These are phyloP conservation scores for Lepidotrigona ventralis DNA, from an alignment of 1,140 invertebrate genomes.

Conservation along the genomic window DNA sequence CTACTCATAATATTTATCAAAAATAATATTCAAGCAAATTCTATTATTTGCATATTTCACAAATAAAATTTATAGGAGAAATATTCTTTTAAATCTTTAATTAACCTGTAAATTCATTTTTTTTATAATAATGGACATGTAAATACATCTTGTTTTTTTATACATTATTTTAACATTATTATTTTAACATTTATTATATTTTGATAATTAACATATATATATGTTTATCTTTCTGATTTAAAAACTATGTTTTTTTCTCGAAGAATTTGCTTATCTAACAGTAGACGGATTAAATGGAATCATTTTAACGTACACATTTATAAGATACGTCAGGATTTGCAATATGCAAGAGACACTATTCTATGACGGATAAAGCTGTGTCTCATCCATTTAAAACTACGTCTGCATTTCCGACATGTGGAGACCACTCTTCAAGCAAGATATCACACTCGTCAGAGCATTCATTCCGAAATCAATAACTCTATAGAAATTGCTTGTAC, in stretches of 20 bases:
- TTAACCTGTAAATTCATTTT: background rate
- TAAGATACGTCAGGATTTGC: background rate
- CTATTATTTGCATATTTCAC: background rate
- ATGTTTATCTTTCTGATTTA: background rate
- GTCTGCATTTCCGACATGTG: conserved; percentile 12
- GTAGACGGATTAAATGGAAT: background rate
- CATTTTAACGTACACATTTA: background rate
- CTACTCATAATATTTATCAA: background rate
- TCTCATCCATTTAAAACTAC: conserved; percentile 25
- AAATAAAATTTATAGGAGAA: background rate
- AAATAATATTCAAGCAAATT: background rate
- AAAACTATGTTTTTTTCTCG: background rate
- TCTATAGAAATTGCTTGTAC: conserved; percentile 18
- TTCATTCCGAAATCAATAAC: conserved; percentile 25
- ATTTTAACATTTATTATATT: background rate
- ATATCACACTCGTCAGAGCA: background rate
- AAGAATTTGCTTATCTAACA: background rate
- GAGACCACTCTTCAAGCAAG: background rate
- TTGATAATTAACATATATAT: background rate
- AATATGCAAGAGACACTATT: conserved; percentile 6
- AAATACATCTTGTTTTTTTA: background rate
- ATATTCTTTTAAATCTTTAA: background rate
- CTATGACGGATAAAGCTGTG: background rate
- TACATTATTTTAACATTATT: no score
- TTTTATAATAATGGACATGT: background rate